Base-by-base conservation (phyloP, 2,888 invertebrate species). In the Bunonema sp. region DNA sequence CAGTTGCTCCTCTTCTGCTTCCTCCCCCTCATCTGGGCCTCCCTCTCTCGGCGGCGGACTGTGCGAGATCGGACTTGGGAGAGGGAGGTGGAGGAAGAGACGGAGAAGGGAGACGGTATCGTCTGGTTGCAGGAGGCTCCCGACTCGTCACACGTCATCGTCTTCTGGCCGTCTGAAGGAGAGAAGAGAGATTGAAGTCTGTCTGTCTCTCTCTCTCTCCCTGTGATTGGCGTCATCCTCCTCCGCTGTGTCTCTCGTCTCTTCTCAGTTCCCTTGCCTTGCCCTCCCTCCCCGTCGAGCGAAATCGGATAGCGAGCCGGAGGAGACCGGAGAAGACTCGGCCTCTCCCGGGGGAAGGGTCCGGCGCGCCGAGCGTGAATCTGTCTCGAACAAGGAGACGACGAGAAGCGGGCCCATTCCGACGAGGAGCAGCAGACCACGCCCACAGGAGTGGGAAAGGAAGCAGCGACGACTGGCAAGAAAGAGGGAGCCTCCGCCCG, bases 191-290 rank as follows among this genome's bases (percentile, higher is more conserved):
- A n/a, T n/a, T n/a, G n/a, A n/a, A n/a, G n/a, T 15, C 34, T 19
- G 10, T 7, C 36, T 36, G 24, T 36, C 24, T 24, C 26, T 36
- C 36, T 36, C 24, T 24, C 24, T 36, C 26, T 36, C 24, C 18
- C 5, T 31, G 5, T 31, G n/a, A 31, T 31, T 31, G 10, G n/a
- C 5, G 5, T 7, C 23, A 21, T 35, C 21, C 20, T 15, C 29
- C 21, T 31, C 20, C 31, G 22, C 18, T 22, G 23, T 37, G 18
- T 24, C 29, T 31, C 30, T 21, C n/a, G 31, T 29, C 23, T 18
- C 22, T 37, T 15, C 10, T 26, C 8, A 3, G 18, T 12, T 10
- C 30, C 2, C n/a, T 15, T 31, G 15, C 22, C 7, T 10, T 21
- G 19, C 19, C 33, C 15, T 34, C 10, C 10, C 20, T 21, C 15